Evolutionary conservation across 2,888 invertebrate genomes (phyloP), one percentile per base, ranked within the genome.

Genomic region (Melieria omissa): DNA sequence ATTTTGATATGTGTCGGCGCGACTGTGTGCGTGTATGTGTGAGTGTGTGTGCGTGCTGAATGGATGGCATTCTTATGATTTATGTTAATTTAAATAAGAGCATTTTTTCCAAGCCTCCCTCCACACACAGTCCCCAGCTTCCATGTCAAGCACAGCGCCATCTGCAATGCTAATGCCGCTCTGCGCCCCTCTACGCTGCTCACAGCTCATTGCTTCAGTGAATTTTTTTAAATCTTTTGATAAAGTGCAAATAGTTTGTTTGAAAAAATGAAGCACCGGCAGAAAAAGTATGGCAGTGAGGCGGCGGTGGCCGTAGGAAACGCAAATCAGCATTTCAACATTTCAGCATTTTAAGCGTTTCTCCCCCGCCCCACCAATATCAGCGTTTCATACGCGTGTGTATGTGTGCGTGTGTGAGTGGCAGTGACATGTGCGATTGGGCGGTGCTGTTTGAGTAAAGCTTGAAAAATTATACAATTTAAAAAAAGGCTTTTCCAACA

Each of bases 71-170:
- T 80, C 80, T 81, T 82, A 79, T 83, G 83, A 82, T 82, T 82
- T 80, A 82, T 83, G 80, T 80, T 82, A 81, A 82, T 82, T 82
- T 80, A 80, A 80, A 82, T 82, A 80, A 82, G 80, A 77, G 79
- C 77, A 74, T 49, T 46, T 57, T 60, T 16, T 49, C 45, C 10
- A 5, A 14, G 6, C 12, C 54, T n/a, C 29, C 16, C 54, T 54
- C 62, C 47, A 29, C 47, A 10, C n/a, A 4, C 44, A 45, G 12
- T 45, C 16, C 16, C 10, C 45, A 63, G 49, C 16, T 63, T 45
- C 57, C 66, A 60, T 61, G 62, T 70, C 72, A 60, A 65, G 64
- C 67, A 29, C 29, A 29, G 29, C 29, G 29, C 29, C 29, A 29
- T 29, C 29, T 29, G 29, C 29, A 29, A 29, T 1, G 29, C 29